A percentile compares a stretch with the other conserved stretches of the same genome.
Evolutionary conservation across 2,888 invertebrate genomes (phyloP).

Genomic region (Tipula lateralis): DNA sequence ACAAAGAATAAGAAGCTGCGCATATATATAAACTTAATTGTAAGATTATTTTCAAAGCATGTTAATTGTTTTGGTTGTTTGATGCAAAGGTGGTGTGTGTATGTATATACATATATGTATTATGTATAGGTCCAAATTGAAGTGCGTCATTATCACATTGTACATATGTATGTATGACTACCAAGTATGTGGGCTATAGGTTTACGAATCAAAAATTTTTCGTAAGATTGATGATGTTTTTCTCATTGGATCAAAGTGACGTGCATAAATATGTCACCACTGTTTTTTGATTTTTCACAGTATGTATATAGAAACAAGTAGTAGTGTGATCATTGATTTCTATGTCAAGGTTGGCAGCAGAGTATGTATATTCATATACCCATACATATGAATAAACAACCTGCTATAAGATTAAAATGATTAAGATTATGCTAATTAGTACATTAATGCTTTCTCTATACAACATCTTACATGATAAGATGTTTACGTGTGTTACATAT

Average conservation of each 20-base stretch:
- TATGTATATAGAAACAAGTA: too few species aligned
- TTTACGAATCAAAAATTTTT: neutral
- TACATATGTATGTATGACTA: neutral
- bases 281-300: neutral
- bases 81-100: neutral
- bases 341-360: neutral
- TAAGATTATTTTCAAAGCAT: constrained; percentile 19
- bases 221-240: neutral
- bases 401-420: neutral
- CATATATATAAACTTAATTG: neutral
- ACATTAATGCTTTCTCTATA: neutral
- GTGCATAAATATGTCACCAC: neutral
- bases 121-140: neutral
- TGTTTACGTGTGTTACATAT: neutral
- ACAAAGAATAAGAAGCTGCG: neutral
- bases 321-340: neutral
- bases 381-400: neutral
- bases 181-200: neutral
- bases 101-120: too few species aligned
- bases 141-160: neutral
- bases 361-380: neutral
- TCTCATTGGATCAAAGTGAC: neutral
- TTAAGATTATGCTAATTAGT: neutral
- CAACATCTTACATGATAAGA: neutral
- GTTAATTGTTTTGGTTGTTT: neutral